Base-by-base conservation (phyloP, 2,797 vertebrate genomes). In the Chaetophractus vellerosus region DNA sequence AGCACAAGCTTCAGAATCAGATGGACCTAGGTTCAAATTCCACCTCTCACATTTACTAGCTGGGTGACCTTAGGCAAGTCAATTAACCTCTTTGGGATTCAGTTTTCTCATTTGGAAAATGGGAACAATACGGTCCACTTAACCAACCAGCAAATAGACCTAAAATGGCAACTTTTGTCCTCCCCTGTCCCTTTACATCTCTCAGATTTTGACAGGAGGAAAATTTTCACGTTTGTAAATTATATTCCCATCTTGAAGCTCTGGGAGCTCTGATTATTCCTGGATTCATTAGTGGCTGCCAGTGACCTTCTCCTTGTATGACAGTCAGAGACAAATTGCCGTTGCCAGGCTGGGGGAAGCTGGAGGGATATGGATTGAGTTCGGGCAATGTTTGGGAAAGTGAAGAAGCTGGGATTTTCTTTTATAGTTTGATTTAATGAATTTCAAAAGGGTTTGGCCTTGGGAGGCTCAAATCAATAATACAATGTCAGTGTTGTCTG, bases 371-470 rank as follows among this genome's bases (percentile, higher is more conserved):
- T 4, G 52, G 63, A 64, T 5, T 94, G 33, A 97, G 41, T 59
- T 52, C 38, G 28, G n/a, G 14, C 38, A 91, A 0, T 93, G 36
- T 28, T 68, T 80, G 19, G 36, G 8, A 95, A 83, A 28, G 0
- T 84, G 68, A 41, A 48, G 45, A 87, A 94, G 64, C 6, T 26
- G 0, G 7, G 8, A 21, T 50, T 55, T 94, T 61, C 9, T 93
- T 91, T 95, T n/a, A 64, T 84, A 91, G 5, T 78, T 69, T 96
- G 90, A 57, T 97, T 89, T 72, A 91, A 95, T 38, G 23, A 69
- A 61, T 96, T 79, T 90, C 52, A 9, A 93, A 93, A 92, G 16
- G 14, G 71, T 4, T 87, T 76, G 63, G 9, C 78, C 14, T 19
- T 59, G 64, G 90, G 61, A 93, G 75, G 15, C 21, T 96, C 76